A percentile compares a stretch with the other conserved stretches of the same genome.
phyloP scores from a whole-genome alignment of 1,140 invertebrate genomes.

The Scaptomyza hsui region DNA sequence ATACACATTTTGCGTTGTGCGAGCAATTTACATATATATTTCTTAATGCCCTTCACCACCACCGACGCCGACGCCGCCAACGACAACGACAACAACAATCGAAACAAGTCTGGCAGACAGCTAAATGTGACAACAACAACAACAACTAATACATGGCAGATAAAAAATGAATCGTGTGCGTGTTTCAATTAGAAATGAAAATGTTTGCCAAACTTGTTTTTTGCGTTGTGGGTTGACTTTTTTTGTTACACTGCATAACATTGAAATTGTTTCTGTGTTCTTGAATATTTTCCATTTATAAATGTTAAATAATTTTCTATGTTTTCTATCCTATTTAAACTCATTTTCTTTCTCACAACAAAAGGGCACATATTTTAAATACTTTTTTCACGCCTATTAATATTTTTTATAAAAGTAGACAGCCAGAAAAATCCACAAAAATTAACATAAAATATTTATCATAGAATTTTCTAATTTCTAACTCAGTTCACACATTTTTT shows the following conservation, averaged over 20 bases:
- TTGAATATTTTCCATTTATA: slow-evolving; percentile 20
- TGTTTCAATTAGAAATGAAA: slow-evolving; percentile 74
- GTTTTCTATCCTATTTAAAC: not conserved
- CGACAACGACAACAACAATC: slow-evolving; percentile 31
- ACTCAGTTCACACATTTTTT: not conserved
- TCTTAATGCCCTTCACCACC: slow-evolving; percentile 49
- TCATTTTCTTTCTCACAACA: not conserved
- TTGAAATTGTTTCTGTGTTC: slow-evolving; percentile 48
- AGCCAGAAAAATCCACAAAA: not conserved
- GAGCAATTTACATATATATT: slow-evolving; percentile 72
- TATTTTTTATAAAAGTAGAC: too few relatives aligned
- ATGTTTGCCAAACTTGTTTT: slow-evolving; percentile 78
- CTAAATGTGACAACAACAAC: slow-evolving; percentile 59
- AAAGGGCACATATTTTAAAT: not conserved
- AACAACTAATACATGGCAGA: slow-evolving; percentile 6
- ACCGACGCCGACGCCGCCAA: slow-evolving; percentile 25
- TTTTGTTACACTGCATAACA: slow-evolving; percentile 54
- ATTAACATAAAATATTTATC: slow-evolving; percentile 3
- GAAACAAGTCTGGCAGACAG: slow-evolving; percentile 36
- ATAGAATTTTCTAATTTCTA: not conserved
- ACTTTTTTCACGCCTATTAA: not conserved
- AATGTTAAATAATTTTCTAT: slow-evolving; percentile 1
- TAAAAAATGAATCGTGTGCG: slow-evolving; percentile 52
- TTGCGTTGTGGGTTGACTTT: slow-evolving; percentile 45
- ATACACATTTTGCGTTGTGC: too few relatives aligned